Conservation (phyloP, 1,140 invertebrate species). For the Physella acuta region DNA sequence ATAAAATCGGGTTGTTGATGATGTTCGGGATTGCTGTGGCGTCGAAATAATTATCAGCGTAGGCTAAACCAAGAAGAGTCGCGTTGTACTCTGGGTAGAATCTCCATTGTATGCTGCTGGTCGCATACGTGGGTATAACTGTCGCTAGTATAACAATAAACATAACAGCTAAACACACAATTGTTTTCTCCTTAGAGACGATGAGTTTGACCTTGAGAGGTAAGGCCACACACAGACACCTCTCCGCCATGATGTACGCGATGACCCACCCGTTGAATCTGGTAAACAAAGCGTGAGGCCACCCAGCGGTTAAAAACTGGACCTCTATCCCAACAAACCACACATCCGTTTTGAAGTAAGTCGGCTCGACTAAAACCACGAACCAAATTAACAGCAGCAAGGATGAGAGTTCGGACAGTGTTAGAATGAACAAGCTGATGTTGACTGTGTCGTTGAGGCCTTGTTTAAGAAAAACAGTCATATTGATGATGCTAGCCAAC, state of each 20-base stretch:
- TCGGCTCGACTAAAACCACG: not conserved
- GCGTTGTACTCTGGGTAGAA: not conserved
- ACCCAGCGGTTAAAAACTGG: not conserved
- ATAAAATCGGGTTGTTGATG: not conserved
- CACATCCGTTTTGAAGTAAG: not conserved
- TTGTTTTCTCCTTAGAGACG: not conserved
- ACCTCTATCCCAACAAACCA: not conserved
- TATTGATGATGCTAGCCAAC: not conserved
- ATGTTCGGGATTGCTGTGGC: not conserved
- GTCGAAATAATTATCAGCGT: not conserved
- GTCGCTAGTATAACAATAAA: not conserved
- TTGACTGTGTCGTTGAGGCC: not conserved
- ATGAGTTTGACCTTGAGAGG: not conserved
- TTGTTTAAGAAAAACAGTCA: not conserved
- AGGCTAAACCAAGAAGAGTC: not conserved
- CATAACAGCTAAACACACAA: not conserved
- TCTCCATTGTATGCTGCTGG: not conserved
- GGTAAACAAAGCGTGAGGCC: not conserved
- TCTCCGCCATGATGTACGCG: not conserved
- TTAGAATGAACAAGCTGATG: not conserved
- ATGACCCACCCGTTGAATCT: not conserved
- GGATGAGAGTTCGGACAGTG: not conserved
- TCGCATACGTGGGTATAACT: not conserved
- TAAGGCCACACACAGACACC: not conserved
- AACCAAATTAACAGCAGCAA: not conserved